phyloP scores from a whole-genome alignment of 2,797 vertebrate species.

The Amblyopsis hoosieri region DNA sequence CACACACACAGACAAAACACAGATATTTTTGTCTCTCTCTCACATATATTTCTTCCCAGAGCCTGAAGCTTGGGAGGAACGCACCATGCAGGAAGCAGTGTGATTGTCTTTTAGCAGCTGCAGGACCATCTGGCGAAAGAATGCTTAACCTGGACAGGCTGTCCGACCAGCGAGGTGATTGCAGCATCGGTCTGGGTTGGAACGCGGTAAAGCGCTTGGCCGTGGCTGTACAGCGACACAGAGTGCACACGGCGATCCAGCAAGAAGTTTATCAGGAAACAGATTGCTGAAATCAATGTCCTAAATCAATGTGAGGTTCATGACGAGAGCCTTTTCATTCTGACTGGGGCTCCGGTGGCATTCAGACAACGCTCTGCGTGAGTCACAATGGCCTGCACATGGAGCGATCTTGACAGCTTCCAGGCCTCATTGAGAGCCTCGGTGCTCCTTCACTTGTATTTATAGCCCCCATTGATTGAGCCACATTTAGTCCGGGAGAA shows the following conservation, averaged over 20 bases:
- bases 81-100: slow-evolving; percentile 18
- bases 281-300: too few species aligned
- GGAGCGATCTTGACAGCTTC: slow-evolving; percentile 60
- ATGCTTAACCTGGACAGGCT: slow-evolving; percentile 30
- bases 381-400: slow-evolving; percentile 53
- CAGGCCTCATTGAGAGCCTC: slow-evolving; percentile 60
- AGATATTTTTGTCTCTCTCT: not conserved
- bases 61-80: slow-evolving; percentile 32
- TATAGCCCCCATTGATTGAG: slow-evolving; percentile 75
- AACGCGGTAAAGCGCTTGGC: too few species aligned
- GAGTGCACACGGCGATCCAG: too few species aligned
- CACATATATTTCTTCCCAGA: not conserved
- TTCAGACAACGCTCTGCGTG: too few species aligned
- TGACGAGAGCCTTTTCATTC: too few species aligned
- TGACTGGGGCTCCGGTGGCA: too few species aligned
- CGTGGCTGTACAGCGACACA: too few species aligned
- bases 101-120: slow-evolving; percentile 27
- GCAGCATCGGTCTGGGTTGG: too few species aligned
- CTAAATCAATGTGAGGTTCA: too few species aligned
- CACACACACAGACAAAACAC: not conserved
- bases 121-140: slow-evolving; percentile 39
- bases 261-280: too few species aligned
- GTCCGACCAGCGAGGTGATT: not conserved
- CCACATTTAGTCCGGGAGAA: slow-evolving; percentile 62
- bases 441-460: slow-evolving; percentile 71